Percentiles rank a stretch among this genome's conserved stretches.
Evolutionary conservation across 2,113 vertebrate genomes (phyloP).

Genomic region (Pimephales promelas): DNA sequence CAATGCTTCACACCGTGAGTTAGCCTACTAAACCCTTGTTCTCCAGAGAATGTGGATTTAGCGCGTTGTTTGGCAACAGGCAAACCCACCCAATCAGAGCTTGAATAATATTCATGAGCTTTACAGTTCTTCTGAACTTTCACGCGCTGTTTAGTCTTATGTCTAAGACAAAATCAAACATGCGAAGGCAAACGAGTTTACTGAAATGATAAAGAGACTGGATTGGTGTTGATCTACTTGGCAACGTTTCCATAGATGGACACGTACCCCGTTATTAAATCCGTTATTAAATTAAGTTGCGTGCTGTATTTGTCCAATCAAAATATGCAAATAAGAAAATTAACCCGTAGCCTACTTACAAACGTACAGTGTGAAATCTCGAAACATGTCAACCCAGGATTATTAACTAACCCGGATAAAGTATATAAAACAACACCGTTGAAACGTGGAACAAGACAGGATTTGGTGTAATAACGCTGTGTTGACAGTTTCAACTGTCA

Average conservation of each 20-base stretch:
- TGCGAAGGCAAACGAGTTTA: background rate
- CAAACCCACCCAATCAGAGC: background rate
- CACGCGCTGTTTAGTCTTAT: background rate
- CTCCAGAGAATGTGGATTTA: background rate
- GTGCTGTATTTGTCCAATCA: background rate
- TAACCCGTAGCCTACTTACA: background rate
- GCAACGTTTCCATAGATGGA: background rate
- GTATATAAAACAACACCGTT: slow-evolving; percentile 9
- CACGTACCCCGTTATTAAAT: background rate
- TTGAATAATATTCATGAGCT: background rate
- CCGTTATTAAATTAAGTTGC: background rate
- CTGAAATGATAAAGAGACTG: background rate
- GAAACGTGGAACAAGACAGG: background rate
- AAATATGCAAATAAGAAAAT: background rate
- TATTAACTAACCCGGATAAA: background rate
- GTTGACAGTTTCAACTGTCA: background rate
- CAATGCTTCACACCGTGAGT: background rate
- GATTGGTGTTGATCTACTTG: background rate
- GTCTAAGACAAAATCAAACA: background rate
- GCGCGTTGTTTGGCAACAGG: background rate
- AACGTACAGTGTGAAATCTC: slow-evolving; percentile 1
- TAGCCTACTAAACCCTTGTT: background rate
- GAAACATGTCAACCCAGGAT: background rate
- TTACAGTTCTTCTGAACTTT: background rate
- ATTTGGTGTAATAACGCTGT: background rate